Conservation (phyloP, 2,888 invertebrate species). For the Stratiomys singularior region DNA sequence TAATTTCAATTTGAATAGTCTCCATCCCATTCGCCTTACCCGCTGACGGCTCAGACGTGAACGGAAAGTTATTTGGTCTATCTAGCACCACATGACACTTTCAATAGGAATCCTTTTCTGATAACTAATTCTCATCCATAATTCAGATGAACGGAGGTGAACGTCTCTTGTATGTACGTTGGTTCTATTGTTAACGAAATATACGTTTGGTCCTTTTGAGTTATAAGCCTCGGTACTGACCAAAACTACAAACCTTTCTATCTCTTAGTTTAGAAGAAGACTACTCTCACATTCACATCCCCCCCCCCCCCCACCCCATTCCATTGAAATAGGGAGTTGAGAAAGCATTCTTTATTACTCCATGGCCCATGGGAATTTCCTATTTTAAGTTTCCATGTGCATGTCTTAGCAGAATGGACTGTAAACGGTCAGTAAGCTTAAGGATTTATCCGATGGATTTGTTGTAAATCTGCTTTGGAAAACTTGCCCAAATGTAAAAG, state of each 20-base stretch:
- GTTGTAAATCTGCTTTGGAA: slow-evolving; percentile 54
- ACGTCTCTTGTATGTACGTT: slow-evolving; percentile 4
- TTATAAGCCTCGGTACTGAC: slow-evolving; percentile 38
- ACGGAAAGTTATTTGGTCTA: not conserved
- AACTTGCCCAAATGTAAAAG: slow-evolving; percentile 50
- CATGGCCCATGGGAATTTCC: slow-evolving; percentile 50
- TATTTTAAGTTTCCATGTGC: slow-evolving; percentile 52
- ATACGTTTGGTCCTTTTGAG: slow-evolving; percentile 14
- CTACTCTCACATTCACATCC: too few relatives aligned
- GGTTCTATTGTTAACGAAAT: too few relatives aligned
- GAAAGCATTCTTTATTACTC: slow-evolving; percentile 45
- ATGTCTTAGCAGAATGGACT: slow-evolving; percentile 59
- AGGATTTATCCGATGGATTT: slow-evolving; percentile 55
- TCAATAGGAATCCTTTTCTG: slow-evolving; percentile 52
- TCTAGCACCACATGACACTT: slow-evolving; percentile 49
- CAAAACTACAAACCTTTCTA: slow-evolving; percentile 7
- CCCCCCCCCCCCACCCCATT: not conserved
- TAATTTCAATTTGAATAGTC: slow-evolving; percentile 51
- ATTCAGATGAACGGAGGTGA: slow-evolving; percentile 47
- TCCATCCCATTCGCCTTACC: not conserved
- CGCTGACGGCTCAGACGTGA: too few relatives aligned
- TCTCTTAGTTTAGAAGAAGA: slow-evolving; percentile 14
- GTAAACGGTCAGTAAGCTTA: slow-evolving; percentile 54
- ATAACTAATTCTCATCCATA: slow-evolving; percentile 53
- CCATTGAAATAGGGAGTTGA: slow-evolving; percentile 11